phyloP scores from a whole-genome alignment of 2,797 vertebrate species.

The Neomorphus geoffroyi region DNA sequence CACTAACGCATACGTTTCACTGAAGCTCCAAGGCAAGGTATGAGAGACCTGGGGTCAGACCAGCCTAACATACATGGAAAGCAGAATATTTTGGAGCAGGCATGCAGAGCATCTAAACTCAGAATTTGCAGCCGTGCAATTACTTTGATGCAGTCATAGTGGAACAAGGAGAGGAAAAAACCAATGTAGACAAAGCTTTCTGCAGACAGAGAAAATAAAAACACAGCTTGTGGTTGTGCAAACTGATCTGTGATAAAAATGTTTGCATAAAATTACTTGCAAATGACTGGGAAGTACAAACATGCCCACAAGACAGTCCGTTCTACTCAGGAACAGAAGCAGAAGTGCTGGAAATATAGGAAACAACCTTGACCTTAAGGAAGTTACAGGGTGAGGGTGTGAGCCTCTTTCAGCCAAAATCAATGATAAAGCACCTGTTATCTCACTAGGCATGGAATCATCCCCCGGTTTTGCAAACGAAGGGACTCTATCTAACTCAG shows the following conservation, averaged over 20 bases:
- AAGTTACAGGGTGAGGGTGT: neutral
- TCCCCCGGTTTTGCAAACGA: neutral
- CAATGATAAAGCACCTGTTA: neutral
- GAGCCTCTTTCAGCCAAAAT: neutral
- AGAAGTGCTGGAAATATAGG: slow-evolving; percentile 58
- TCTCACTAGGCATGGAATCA: neutral
- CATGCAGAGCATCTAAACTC: neutral
- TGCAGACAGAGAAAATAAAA: slow-evolving; percentile 66
- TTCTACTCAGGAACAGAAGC: slow-evolving; percentile 50
- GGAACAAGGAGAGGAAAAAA: neutral
- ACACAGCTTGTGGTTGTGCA: slow-evolving; percentile 63
- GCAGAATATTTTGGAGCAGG: slow-evolving; percentile 7
- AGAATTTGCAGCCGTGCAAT: slow-evolving; percentile 49
- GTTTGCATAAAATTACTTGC: slow-evolving; percentile 67
- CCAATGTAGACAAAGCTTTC: slow-evolving; percentile 27
- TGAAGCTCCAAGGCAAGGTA: neutral
- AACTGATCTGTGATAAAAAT: slow-evolving; percentile 69
- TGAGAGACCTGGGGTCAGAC: neutral
- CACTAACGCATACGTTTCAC: neutral
- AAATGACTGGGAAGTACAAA: slow-evolving; percentile 63
- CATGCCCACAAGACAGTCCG: slow-evolving; percentile 60
- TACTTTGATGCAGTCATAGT: slow-evolving; percentile 38
- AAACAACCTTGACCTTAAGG: slow-evolving; percentile 24
- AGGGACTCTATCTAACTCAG: neutral
- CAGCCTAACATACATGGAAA: neutral